These are phyloP conservation scores for Uropetala carovei DNA, from an alignment of 2,888 invertebrate genomes.

Conservation along the genomic window DNA sequence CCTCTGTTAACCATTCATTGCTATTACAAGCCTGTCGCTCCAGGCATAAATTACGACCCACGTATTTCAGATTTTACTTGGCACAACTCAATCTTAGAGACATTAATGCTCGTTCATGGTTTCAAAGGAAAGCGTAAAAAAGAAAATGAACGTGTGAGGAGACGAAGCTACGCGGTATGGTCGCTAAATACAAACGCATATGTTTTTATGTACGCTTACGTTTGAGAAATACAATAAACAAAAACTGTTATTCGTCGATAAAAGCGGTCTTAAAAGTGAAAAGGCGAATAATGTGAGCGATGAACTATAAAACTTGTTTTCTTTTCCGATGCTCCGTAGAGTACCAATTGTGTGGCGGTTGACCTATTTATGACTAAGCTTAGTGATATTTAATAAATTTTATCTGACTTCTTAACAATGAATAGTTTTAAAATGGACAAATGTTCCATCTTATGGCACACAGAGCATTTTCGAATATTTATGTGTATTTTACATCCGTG, in stretches of 20 bases:
- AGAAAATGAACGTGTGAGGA: background rate
- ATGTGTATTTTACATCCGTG: too few relatives aligned
- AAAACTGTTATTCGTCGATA: background rate
- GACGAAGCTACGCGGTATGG: background rate
- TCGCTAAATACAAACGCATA: background rate
- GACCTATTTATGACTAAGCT: too few relatives aligned
- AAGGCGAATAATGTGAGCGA: too few relatives aligned
- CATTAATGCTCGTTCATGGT: background rate
- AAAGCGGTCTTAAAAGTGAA: too few relatives aligned
- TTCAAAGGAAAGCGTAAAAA: background rate
- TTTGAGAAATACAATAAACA: background rate
- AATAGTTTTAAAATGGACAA: too few relatives aligned
- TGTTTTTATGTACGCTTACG: background rate
- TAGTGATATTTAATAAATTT: too few relatives aligned
- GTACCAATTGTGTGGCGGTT: too few relatives aligned
- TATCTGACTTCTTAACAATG: too few relatives aligned
- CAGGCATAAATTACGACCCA: conserved; percentile 1
- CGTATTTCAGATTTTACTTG: conserved; percentile 5
- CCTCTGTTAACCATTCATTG: conserved; percentile 4
- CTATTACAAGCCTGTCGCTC: conserved; percentile 4
- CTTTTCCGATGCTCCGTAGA: too few relatives aligned
- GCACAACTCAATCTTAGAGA: conserved; percentile 9
- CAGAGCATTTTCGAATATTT: too few relatives aligned
- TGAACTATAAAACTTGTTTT: too few relatives aligned
- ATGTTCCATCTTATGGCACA: too few relatives aligned